These are phyloP conservation scores for Hydrophis major DNA, from an alignment of 2,797 vertebrate genomes.

Conservation along the genomic window DNA sequence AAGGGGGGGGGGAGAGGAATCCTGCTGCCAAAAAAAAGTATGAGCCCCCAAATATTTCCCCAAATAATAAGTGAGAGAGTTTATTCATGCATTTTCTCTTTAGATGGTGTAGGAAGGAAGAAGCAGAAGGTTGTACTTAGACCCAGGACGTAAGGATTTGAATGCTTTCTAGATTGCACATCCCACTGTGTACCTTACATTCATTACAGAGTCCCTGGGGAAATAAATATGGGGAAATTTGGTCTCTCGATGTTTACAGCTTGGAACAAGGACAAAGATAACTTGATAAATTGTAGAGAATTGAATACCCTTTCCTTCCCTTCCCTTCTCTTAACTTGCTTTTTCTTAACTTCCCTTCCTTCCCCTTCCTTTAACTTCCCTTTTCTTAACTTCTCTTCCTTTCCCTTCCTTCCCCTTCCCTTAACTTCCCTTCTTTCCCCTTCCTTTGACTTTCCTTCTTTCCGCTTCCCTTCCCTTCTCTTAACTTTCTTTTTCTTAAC, in stretches of 20 bases:
- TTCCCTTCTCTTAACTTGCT: no score
- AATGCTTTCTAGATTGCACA: neutral
- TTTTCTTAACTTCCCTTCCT: no score
- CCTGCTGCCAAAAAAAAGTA: neutral
- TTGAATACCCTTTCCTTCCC: no score
- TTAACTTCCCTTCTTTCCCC: neutral
- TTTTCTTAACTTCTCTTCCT: neutral
- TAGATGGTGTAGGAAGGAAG: neutral
- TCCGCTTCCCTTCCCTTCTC: neutral
- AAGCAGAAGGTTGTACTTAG: neutral
- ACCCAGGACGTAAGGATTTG: neutral
- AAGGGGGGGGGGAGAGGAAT: neutral
- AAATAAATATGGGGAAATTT: neutral
- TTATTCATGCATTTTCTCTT: neutral
- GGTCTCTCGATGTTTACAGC: conserved; percentile 10
- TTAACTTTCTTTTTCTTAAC: neutral
- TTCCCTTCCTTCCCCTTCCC: no score
- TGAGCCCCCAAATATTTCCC: neutral
- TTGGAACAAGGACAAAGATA: neutral
- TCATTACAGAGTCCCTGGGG: neutral
- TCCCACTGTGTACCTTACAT: neutral
- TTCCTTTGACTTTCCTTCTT: no score
- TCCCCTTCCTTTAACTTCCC: no score
- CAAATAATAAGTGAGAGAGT: neutral
- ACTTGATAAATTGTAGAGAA: neutral